phyloP scores from a whole-genome alignment of 2,797 vertebrate genomes.

The Hirundo rustica region DNA sequence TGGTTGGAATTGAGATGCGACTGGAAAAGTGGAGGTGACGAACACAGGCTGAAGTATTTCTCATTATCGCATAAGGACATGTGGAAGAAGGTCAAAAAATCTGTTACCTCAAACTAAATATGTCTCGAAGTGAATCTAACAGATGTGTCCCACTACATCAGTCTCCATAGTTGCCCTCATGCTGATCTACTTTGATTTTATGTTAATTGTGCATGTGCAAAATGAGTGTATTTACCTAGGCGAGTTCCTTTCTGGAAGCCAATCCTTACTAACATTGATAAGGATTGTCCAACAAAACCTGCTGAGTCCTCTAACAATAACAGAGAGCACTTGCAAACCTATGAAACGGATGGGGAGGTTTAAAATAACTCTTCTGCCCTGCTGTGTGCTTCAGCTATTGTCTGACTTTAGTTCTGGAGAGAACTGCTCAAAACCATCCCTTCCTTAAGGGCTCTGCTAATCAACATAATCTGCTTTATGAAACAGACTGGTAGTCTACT shows the following conservation, averaged over 20 bases:
- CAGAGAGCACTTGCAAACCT: not conserved
- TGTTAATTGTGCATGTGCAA: not conserved
- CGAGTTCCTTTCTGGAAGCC: not conserved
- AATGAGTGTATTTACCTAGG: not conserved
- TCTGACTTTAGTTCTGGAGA: not conserved
- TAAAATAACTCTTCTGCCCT: not conserved
- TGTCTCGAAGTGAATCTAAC: not conserved
- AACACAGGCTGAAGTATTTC: not conserved
- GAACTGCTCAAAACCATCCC: not conserved
- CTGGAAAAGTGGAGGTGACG: not conserved
- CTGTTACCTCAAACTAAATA: not conserved
- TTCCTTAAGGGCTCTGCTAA: conserved; percentile 15
- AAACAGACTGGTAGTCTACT: not conserved
- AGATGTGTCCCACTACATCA: not conserved
- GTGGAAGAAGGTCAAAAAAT: not conserved
- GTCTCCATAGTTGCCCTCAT: not conserved
- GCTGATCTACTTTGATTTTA: not conserved
- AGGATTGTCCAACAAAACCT: not conserved
- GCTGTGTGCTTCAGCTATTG: not conserved
- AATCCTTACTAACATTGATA: not conserved
- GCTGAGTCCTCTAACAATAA: not conserved
- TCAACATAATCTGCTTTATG: conserved; percentile 9
- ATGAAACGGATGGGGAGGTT: not conserved
- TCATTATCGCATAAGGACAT: not conserved
- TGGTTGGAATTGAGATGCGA: not conserved